These are phyloP conservation scores for Enteromius unitaeniatus DNA, from an alignment of 2,797 vertebrate species.

Conservation along the genomic window DNA sequence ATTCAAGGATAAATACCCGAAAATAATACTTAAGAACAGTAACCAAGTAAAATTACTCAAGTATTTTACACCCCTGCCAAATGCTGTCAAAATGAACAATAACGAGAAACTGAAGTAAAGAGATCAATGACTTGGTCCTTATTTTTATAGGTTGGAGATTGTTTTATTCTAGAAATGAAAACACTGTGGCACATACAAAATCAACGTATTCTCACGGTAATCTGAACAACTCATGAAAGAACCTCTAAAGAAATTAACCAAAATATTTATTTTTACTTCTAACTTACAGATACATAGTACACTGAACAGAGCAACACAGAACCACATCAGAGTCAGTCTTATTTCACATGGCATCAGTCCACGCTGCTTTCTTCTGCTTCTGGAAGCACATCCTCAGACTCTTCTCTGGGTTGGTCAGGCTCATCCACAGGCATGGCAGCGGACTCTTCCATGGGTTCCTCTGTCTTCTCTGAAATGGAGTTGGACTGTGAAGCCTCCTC, in stretches of 20 bases:
- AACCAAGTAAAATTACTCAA: neutral
- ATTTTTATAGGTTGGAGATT: neutral
- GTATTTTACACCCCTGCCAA: neutral
- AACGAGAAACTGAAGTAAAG: neutral
- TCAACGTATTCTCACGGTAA: neutral
- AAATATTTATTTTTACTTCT: neutral
- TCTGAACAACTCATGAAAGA: neutral
- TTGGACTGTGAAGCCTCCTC: conserved; percentile 32
- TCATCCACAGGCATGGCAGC: conserved; percentile 3
- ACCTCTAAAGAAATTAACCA: neutral
- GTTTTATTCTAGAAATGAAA: conserved; percentile 17
- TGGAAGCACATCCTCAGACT: conserved; percentile 32
- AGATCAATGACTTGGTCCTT: neutral
- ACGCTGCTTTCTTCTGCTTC: conserved; percentile 37
- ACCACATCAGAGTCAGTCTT: neutral
- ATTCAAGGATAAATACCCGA: neutral
- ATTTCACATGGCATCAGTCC: conserved; percentile 28
- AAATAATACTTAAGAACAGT: neutral
- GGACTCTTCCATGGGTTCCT: conserved; percentile 56
- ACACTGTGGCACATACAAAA: neutral
- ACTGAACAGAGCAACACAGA: neutral
- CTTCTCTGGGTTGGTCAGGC: conserved; percentile 37
- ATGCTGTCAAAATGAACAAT: neutral
- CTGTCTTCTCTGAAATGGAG: conserved; percentile 44
- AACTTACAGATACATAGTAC: neutral